phyloP scores from a whole-genome alignment of 2,113 vertebrate species.

The Anguilla rostrata region DNA sequence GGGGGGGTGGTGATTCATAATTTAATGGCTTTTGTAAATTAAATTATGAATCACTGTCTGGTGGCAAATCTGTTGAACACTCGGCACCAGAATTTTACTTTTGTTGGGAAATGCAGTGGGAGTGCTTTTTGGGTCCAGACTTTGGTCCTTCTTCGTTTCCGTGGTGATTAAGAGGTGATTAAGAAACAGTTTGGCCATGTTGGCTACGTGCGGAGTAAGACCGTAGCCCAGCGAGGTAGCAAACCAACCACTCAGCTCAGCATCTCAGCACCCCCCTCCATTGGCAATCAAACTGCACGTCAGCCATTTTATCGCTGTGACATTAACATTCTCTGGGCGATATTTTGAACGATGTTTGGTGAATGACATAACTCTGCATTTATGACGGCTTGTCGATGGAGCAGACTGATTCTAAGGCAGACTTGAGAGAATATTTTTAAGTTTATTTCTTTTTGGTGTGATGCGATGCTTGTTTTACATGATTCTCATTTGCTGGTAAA shows the following conservation, averaged over 20 bases:
- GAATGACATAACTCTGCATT: no score
- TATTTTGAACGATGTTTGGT: no score
- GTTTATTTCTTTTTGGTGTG: no score
- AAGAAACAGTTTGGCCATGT: conserved; percentile 79
- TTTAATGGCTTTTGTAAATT: neutral
- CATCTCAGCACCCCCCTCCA: conserved; percentile 71
- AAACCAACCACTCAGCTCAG: conserved; percentile 68
- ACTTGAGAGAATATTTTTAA: no score
- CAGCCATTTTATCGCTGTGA: neutral
- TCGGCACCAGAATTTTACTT: neutral
- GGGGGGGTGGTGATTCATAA: no score
- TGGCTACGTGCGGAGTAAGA: conserved; percentile 90
- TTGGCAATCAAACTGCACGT: conserved; percentile 61
- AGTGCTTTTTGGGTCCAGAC: neutral
- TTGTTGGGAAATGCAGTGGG: neutral
- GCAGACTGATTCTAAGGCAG: no score
- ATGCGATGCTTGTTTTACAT: no score
- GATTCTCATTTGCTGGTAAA: no score
- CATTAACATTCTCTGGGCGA: no score
- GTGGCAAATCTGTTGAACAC: neutral
- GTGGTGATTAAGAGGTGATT: conserved; percentile 66
- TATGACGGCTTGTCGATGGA: no score
- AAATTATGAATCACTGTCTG: neutral
- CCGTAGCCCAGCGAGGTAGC: conserved; percentile 61
- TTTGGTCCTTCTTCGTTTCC: neutral